Evolutionary conservation across 2,888 invertebrate genomes (phyloP).

Genomic region (Oxystoma pomonae): DNA sequence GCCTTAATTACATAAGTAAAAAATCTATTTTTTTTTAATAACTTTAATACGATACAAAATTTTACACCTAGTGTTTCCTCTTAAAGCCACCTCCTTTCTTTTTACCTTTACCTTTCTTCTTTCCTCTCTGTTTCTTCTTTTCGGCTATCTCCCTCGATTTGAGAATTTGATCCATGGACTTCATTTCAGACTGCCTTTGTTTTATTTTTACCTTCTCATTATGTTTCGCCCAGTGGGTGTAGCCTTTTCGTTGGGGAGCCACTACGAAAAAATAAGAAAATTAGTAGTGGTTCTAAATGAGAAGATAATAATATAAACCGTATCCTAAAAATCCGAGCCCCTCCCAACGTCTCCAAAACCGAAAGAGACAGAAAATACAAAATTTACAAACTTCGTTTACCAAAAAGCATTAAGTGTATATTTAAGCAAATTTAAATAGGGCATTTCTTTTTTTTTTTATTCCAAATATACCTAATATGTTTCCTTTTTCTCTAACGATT

Average conservation of each 20-base stretch:
- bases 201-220: conserved; percentile 68
- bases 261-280: conserved; percentile 14
- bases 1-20: too few species aligned
- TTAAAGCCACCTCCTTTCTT: conserved; percentile 11
- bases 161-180: conserved; percentile 72
- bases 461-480: too few species aligned
- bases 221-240: conserved; percentile 75
- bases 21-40: too few species aligned
- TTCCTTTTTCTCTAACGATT: too few species aligned
- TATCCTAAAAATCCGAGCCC: conserved; percentile 20
- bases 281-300: too few species aligned
- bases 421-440: too few species aligned
- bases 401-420: too few species aligned
- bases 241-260: conserved; percentile 47
- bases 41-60: too few species aligned
- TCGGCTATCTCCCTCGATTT: conserved; percentile 65
- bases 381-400: too few species aligned
- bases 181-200: conserved; percentile 57
- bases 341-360: neutral
- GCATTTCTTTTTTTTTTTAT: too few species aligned
- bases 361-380: too few species aligned
- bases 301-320: conserved; percentile 10
- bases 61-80: too few species aligned
- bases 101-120: conserved; percentile 50
- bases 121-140: conserved; percentile 56